phyloP scores from a whole-genome alignment of 2,113 vertebrate species.

The Casuarius casuarius region DNA sequence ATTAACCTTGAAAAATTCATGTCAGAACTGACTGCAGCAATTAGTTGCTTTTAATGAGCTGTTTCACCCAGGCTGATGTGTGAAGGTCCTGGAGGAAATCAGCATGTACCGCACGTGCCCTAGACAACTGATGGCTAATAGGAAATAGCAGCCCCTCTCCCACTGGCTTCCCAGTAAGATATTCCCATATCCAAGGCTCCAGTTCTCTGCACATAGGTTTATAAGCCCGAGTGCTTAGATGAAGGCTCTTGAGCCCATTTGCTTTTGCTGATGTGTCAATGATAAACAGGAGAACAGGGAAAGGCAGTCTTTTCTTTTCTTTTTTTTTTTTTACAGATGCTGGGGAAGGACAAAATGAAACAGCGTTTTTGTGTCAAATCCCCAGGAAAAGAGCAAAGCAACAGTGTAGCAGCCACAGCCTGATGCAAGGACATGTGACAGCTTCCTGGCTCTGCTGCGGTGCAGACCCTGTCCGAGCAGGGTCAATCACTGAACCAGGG shows the following conservation, averaged over 20 bases:
- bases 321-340: background rate
- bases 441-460: background rate
- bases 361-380: background rate
- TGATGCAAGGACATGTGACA: background rate
- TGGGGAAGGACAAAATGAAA: background rate
- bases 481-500: accelerated
- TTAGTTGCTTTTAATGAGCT: conserved; percentile 64
- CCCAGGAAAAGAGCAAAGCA: background rate
- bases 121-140: background rate
- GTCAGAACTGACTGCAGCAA: conserved; percentile 54
- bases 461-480: background rate
- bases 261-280: background rate
- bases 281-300: background rate
- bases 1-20: conserved; percentile 64
- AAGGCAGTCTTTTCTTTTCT: background rate
- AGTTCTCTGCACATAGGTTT: background rate
- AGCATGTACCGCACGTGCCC: background rate
- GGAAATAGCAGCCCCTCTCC: background rate
- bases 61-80: conserved; percentile 2
- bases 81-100: conserved; percentile 56
- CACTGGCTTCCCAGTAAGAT: background rate
- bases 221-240: background rate
- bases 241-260: background rate
- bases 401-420: background rate
- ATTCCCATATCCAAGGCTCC: background rate